Evolutionary conservation across 2,113 vertebrate species (phyloP).

Genomic region (Excalfactoria chinensis): DNA sequence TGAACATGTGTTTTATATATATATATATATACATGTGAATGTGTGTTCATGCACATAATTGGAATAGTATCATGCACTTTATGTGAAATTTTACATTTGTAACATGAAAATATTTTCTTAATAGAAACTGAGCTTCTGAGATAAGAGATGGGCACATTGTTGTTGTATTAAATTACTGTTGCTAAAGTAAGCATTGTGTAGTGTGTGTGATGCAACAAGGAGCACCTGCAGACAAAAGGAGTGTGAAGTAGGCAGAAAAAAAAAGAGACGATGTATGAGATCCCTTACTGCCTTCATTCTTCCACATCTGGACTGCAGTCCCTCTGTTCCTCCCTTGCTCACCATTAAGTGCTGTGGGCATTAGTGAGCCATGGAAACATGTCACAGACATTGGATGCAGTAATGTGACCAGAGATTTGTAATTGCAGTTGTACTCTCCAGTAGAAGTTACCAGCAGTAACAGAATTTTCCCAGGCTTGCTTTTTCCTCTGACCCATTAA

Average conservation of each 20-base stretch:
- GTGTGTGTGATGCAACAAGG: not conserved
- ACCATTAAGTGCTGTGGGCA: not conserved
- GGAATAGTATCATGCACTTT: not conserved
- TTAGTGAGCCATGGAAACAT: not conserved
- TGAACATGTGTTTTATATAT: too few relatives aligned
- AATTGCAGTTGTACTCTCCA: not conserved
- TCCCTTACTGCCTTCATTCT: not conserved
- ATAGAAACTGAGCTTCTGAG: not conserved
- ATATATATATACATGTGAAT: rapidly evolving
- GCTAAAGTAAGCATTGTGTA: not conserved
- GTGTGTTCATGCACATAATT: not conserved
- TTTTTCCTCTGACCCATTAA: not conserved
- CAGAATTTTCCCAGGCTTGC: not conserved
- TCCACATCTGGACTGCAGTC: not conserved
- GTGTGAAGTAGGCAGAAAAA: not conserved
- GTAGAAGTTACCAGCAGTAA: not conserved
- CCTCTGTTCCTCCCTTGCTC: not conserved
- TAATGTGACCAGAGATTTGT: not conserved
- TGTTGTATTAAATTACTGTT: not conserved
- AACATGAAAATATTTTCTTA: not conserved
- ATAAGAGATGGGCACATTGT: not conserved
- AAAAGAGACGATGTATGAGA: not conserved
- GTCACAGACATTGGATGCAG: not conserved
- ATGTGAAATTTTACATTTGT: not conserved
- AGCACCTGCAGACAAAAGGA: not conserved